These are phyloP conservation scores for Notothenia coriiceps DNA, from an alignment of 2,113 vertebrate genomes.

Conservation along the genomic window DNA sequence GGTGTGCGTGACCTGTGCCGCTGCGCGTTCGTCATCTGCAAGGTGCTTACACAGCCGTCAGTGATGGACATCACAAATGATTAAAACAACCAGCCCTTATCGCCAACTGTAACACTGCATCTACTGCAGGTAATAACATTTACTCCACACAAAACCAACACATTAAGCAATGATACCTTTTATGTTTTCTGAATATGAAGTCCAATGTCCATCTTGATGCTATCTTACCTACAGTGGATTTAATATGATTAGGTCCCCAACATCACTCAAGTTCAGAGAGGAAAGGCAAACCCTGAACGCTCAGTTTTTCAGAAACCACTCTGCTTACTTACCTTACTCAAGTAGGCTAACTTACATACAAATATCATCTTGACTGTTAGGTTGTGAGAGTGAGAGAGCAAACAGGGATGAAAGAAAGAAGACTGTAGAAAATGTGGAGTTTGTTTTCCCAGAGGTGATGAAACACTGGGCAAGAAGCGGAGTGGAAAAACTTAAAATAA, in stretches of 20 bases:
- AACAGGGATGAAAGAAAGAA: constrained; percentile 1
- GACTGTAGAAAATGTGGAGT: constrained; percentile 25
- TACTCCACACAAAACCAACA: not conserved
- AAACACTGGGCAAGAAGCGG: constrained; percentile 38
- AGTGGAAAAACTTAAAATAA: constrained; percentile 60
- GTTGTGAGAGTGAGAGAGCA: not conserved
- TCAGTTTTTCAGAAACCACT: not conserved
- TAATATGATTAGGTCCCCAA: not conserved
- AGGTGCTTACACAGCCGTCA: too few species aligned
- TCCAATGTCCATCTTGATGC: not conserved
- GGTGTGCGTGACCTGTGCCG: too few species aligned
- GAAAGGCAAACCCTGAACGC: not conserved
- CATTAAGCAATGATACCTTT: not conserved
- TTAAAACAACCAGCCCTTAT: too few species aligned
- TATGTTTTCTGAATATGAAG: not conserved
- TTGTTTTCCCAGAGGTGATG: constrained; percentile 51
- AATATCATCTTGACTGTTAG: not conserved
- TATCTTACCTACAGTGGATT: not conserved
- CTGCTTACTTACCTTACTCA: constrained; percentile 3
- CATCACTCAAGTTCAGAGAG: not conserved
- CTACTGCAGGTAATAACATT: not conserved
- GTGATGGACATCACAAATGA: too few species aligned
- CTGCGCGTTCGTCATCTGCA: too few species aligned
- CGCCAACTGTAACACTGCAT: too few species aligned
- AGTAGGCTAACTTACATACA: not conserved